Evolutionary conservation across 2,888 invertebrate genomes (phyloP), one percentile per base, ranked within the genome.

Genomic region (Sinelater perroti): DNA sequence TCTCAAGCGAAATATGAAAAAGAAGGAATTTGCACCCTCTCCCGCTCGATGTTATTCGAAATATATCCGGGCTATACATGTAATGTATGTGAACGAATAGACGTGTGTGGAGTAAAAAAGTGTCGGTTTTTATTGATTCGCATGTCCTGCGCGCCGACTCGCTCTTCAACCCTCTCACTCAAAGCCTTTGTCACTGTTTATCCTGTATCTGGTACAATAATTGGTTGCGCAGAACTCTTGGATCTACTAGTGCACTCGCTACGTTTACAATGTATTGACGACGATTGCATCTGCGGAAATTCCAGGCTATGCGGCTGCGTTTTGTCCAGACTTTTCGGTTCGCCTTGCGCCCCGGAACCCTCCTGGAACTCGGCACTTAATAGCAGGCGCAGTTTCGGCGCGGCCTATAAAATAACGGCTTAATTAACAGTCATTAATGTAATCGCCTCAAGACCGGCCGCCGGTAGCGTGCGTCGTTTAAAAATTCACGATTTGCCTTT

Each of bases 71-170:
- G 40, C 52, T 54, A 50, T 53, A 58, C 62, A 46, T 55, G 51
- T 53, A 50, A 62, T 53, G 59, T 64, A 63, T 55, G 58, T 64
- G 66, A 62, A 62, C 64, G 64, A 60, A 59, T 63, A 68, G 68
- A 67, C 67, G 67, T 69, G 69, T 68, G 67, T 63, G 60, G 67
- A 65, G 65, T 63, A 71, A 68, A 74, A 68, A 74, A 73, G 73
- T 75, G 74, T 74, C 74, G 73, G 71, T 74, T 75, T 75, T 75
- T 75, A 75, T 75, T 73, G 75, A 75, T 75, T 75, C 72, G 70
- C 65, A 68, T 70, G 71, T 69, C 68, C 70, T 69, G 69, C 70
- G 70, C 72, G 70, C 69, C 67, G 68, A 65, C 67, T 63, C 53
- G 59, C 61, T 51, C 60, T 61, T 46, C 63, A 55, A 57, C 65